Evolutionary conservation across 92 coral and sea anemone genomes (phyloP).

Genomic region (Phenganax stokvisi): DNA sequence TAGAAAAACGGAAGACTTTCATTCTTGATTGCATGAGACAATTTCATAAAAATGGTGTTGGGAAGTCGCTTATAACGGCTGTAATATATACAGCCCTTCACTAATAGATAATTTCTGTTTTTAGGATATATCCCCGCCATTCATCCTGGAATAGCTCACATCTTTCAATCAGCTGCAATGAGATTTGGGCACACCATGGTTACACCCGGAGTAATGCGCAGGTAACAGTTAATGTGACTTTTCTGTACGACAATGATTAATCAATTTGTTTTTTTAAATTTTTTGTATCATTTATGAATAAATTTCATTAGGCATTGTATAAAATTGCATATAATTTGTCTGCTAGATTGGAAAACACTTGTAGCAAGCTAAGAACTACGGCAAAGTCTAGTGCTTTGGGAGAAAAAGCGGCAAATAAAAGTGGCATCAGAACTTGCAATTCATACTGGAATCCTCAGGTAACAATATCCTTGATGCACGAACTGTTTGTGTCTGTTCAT

Average conservation of each 20-base stretch:
- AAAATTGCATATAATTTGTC: not conserved
- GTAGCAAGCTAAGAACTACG: not conserved
- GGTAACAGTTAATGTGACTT: not conserved
- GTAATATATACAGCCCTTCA: not conserved
- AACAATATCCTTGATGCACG: not conserved
- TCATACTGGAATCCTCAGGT: conserved; percentile 42
- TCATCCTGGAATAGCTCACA: conserved; percentile 34
- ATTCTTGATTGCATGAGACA: too few relatives aligned
- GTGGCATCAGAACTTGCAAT: conserved; percentile 29
- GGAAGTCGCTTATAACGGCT: too few relatives aligned
- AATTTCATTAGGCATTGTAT: not conserved
- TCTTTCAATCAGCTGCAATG: conserved; percentile 41
- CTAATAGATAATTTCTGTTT: not conserved
- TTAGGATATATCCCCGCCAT: conserved; percentile 17
- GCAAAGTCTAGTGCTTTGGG: not conserved
- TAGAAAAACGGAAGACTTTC: too few relatives aligned
- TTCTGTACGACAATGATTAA: not conserved
- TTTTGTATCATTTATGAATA: too few relatives aligned
- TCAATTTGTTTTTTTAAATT: not conserved
- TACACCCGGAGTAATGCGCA: conserved; percentile 38
- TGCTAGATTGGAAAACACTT: not conserved
- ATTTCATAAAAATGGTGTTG: too few relatives aligned
- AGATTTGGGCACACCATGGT: conserved; percentile 42
- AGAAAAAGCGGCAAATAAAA: not conserved
- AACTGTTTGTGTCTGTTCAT: not conserved